Percentiles rank a stretch among this genome's conserved stretches.
Conservation (phyloP, 2,888 invertebrate species). For the Malachius bipustulatus region DNA sequence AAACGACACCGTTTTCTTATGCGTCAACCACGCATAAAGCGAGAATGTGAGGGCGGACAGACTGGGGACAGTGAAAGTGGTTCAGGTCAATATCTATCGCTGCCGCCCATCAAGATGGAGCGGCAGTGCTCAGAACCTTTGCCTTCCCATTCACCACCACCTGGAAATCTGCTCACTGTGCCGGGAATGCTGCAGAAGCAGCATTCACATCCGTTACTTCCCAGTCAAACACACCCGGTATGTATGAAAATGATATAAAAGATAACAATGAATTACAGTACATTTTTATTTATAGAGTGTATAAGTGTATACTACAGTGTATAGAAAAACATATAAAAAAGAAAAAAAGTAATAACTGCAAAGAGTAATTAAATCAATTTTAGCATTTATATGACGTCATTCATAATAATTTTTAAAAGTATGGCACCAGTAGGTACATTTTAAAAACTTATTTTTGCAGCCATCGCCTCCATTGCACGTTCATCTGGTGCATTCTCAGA, state of each 20-base stretch:
- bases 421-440: slow-evolving; percentile 3
- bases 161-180: slow-evolving; percentile 42
- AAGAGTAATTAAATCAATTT: too few species aligned
- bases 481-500: slow-evolving; percentile 20
- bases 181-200: slow-evolving; percentile 51
- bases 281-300: too few species aligned
- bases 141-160: slow-evolving; percentile 42
- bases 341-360: too few species aligned
- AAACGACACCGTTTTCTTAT: slow-evolving; percentile 53
- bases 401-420: too few species aligned
- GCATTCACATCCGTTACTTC: slow-evolving; percentile 52
- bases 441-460: slow-evolving; percentile 16
- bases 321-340: too few species aligned
- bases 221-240: slow-evolving; percentile 40
- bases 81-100: slow-evolving; percentile 34
- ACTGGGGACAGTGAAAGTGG: slow-evolving; percentile 34
- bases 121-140: slow-evolving; percentile 49
- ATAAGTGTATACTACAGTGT: too few species aligned
- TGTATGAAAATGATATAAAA: too few species aligned
- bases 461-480: slow-evolving; percentile 25
- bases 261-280: too few species aligned
- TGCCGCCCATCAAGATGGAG: slow-evolving; percentile 43
- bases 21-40: slow-evolving; percentile 54
- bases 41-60: slow-evolving; percentile 45
- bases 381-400: too few species aligned